Evolutionary conservation across 1,140 invertebrate species (phyloP).

Genomic region (Drosophila fuyamai): DNA sequence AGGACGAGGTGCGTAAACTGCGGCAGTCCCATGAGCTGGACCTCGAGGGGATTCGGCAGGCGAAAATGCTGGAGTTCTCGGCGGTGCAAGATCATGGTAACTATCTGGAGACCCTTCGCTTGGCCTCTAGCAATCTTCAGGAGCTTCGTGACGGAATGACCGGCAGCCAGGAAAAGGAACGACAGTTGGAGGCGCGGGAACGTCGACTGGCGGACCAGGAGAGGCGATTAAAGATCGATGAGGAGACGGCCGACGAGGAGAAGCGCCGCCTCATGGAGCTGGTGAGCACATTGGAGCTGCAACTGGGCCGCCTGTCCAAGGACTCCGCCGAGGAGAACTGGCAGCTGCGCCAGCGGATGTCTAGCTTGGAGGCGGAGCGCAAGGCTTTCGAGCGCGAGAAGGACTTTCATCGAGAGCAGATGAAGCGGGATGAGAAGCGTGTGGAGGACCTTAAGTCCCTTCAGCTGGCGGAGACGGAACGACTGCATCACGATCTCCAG

Average conservation of each 20-base stretch:
- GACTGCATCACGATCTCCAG: constrained; percentile 81
- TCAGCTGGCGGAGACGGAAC: constrained; percentile 85
- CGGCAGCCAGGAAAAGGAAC: constrained; percentile 76
- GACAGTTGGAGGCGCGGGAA: constrained; percentile 80
- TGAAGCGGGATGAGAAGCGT: constrained; percentile 77
- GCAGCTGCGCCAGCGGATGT: constrained; percentile 84
- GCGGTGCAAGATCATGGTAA: constrained; percentile 81
- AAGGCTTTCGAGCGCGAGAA: constrained; percentile 85
- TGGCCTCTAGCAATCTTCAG: constrained; percentile 82
- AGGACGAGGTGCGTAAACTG: constrained; percentile 82
- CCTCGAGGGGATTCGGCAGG: constrained; percentile 85
- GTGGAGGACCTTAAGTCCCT: constrained; percentile 83
- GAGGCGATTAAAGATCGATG: constrained; percentile 83
- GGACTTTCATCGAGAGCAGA: constrained; percentile 77
- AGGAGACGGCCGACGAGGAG: constrained; percentile 85
- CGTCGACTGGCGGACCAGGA: constrained; percentile 81
- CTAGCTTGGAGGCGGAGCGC: constrained; percentile 74
- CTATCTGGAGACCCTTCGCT: constrained; percentile 84
- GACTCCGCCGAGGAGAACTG: constrained; percentile 84
- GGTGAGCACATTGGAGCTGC: constrained; percentile 85
- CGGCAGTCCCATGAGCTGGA: constrained; percentile 82
- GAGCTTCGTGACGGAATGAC: constrained; percentile 76
- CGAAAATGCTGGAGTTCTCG: constrained; percentile 82
- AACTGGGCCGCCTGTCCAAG: constrained; percentile 81
- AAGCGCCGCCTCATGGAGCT: constrained; percentile 85